Conservation (phyloP, 92 coral and sea anemone species). For the Bergia sp. region DNA sequence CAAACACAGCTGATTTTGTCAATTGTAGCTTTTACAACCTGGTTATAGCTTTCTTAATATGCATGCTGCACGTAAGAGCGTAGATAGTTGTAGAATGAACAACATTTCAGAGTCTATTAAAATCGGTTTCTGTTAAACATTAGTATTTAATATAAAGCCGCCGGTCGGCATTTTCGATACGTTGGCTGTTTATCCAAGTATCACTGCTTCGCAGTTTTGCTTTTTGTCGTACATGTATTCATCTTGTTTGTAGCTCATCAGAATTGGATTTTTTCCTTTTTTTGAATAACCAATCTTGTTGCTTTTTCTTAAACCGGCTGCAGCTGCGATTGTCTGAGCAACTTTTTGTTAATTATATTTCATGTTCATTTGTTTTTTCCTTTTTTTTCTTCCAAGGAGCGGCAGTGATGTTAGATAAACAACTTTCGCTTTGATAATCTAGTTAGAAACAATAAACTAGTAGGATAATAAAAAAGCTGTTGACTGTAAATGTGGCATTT, state of each 20-base stretch:
- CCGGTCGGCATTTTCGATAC: neutral
- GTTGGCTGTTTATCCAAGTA: neutral
- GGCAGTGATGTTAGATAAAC: neutral
- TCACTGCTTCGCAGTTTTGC: conserved; percentile 7
- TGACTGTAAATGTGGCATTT: neutral
- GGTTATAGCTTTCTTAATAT: neutral
- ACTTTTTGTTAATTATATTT: neutral
- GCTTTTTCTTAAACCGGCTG: neutral
- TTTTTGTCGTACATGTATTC: too few relatives aligned
- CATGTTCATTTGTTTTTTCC: too few relatives aligned
- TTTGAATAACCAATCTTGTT: neutral
- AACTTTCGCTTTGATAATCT: neutral
- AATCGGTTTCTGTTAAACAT: neutral
- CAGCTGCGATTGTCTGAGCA: neutral
- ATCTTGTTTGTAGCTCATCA: neutral
- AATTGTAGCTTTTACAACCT: neutral
- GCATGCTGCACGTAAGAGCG: neutral
- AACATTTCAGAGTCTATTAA: neutral
- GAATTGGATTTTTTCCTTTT: neutral
- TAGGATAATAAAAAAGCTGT: neutral
- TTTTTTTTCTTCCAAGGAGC: neutral
- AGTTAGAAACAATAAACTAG: neutral
- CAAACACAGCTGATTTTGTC: neutral
- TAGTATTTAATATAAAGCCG: neutral
- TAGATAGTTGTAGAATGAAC: neutral